Conservation (phyloP, 2,888 invertebrate genomes). For the Germaria angustata region DNA sequence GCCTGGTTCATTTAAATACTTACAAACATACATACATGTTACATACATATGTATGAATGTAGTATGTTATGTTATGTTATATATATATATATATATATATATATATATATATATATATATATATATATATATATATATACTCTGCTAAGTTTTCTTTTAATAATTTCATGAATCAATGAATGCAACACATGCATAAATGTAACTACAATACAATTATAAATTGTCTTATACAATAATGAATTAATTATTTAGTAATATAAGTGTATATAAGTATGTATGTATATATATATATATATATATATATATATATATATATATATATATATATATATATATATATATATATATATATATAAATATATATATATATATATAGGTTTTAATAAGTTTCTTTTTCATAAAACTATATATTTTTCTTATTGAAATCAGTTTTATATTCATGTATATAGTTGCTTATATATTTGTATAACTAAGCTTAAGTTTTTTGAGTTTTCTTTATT, state of each 20-base stretch:
- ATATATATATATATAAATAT: constrained; percentile 41
- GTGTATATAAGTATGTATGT: not conserved
- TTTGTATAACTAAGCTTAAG: constrained; percentile 54
- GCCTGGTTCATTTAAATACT: not conserved
- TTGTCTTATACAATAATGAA: not conserved
- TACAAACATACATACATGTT: not conserved
- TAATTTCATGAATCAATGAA: not conserved
- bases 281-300: constrained; percentile 34
- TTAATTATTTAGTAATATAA: not conserved
- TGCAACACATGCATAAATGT: not conserved
- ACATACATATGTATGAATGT: not conserved
- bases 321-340: not conserved
- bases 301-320: not conserved
- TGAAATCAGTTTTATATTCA: not conserved
- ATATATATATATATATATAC: no score
- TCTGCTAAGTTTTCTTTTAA: not conserved
- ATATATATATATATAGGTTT: not conserved
- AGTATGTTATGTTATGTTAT: no score
- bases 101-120: no score
- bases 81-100: no score
- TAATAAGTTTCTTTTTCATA: constrained; percentile 18
- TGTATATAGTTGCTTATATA: constrained; percentile 2
- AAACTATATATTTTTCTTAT: not conserved
- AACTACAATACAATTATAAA: not conserved
- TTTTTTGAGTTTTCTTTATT: constrained; percentile 66